phyloP scores from a whole-genome alignment of 1,140 invertebrate genomes.

The Bombus turneri region DNA sequence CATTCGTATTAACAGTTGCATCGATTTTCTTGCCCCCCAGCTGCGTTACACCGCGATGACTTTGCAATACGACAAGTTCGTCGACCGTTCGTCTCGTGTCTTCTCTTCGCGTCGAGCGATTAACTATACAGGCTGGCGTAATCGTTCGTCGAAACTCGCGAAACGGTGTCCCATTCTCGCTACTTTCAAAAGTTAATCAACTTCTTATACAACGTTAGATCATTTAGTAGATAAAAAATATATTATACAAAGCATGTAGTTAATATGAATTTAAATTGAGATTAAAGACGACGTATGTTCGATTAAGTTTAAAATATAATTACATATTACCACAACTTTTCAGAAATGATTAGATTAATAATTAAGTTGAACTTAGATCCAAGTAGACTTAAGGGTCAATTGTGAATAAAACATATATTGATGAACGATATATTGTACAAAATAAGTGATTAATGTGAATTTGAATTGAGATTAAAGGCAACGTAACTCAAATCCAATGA shows the following conservation, averaged over 20 bases:
- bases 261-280: background rate
- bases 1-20: constrained; percentile 33
- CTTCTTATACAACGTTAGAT: background rate
- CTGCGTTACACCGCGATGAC: background rate
- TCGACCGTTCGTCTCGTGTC: constrained; percentile 17
- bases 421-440: background rate
- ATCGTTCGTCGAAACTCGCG: background rate
- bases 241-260: background rate
- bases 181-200: background rate
- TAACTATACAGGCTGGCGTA: background rate
- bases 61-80: constrained; percentile 24
- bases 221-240: background rate
- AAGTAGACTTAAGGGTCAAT: no score
- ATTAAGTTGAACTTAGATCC: no score
- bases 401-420: background rate
- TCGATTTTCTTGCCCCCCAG: constrained; percentile 14
- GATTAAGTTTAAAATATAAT: no score
- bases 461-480: background rate
- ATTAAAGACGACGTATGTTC: no score
- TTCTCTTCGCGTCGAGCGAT: background rate
- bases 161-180: constrained; percentile 3
- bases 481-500: background rate
- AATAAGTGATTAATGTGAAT: background rate
- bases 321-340: no score
- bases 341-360: no score